These are phyloP conservation scores for Therioaphis trifolii DNA, from an alignment of 2,888 invertebrate species.

Conservation along the genomic window DNA sequence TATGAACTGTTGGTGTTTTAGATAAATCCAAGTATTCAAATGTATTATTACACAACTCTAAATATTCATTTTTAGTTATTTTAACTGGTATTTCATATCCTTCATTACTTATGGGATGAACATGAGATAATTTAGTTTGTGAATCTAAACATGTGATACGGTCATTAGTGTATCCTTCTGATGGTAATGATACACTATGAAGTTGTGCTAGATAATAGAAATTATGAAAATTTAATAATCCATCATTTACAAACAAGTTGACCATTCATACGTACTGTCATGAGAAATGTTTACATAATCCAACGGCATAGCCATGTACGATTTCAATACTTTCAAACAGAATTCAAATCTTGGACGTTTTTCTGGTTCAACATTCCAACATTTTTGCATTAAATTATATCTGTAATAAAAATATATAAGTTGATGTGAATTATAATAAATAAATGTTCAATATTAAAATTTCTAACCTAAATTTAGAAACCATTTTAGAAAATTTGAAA, in stretches of 20 bases:
- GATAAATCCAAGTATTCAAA: conserved; percentile 54
- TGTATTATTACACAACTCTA: conserved; percentile 13
- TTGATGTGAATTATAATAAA: too few relatives aligned
- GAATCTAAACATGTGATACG: conserved; percentile 14
- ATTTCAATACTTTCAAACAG: conserved; percentile 77
- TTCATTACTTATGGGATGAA: conserved; percentile 36
- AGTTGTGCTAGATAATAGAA: conserved; percentile 31
- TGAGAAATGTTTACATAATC: conserved; percentile 47
- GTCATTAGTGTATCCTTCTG: conserved; percentile 15
- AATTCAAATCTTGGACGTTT: conserved; percentile 88
- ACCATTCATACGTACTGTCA: conserved; percentile 24
- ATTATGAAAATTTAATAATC: background rate
- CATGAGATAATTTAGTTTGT: conserved; percentile 13
- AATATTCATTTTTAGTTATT: conserved; percentile 46
- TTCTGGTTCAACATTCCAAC: conserved; percentile 88
- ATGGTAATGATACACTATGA: conserved; percentile 18
- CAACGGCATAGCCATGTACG: conserved; percentile 48
- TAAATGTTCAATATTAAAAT: too few relatives aligned
- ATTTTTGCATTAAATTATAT: conserved; percentile 85
- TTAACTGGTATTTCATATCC: conserved; percentile 51
- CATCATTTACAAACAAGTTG: background rate
- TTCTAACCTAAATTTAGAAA: too few relatives aligned
- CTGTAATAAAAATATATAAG: conserved; percentile 73
- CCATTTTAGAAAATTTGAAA: too few relatives aligned
- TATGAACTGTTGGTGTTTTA: background rate